Evolutionary conservation across 2,888 invertebrate species (phyloP).

Genomic region (Cephonodes hylas): DNA sequence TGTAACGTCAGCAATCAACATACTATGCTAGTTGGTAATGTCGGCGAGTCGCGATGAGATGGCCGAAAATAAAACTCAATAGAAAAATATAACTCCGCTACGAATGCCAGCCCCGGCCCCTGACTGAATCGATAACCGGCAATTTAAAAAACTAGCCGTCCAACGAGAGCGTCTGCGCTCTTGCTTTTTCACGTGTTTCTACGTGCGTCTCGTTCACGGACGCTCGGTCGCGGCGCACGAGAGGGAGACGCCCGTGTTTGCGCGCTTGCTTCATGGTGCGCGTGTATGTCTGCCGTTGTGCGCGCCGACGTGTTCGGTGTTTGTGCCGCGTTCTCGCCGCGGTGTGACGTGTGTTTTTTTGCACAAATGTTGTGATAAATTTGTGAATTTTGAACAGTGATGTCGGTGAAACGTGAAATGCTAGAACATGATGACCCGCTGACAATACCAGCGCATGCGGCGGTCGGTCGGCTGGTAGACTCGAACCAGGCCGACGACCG

Average conservation of each 20-base stretch:
- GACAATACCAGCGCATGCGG: constrained; percentile 15
- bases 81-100: constrained; percentile 15
- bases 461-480: constrained; percentile 43
- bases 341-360: constrained; percentile 42
- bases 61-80: constrained; percentile 20
- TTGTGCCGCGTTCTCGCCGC: constrained; percentile 45
- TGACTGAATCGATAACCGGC: constrained; percentile 50
- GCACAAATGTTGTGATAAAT: background rate
- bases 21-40: too few relatives aligned
- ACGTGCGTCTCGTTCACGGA: constrained; percentile 36
- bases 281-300: constrained; percentile 71
- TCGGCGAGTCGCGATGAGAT: background rate
- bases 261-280: constrained; percentile 63
- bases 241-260: constrained; percentile 51
- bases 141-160: constrained; percentile 45
- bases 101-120: background rate
- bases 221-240: constrained; percentile 18
- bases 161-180: constrained; percentile 63
- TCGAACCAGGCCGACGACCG: constrained; percentile 70
- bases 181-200: constrained; percentile 65
- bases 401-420: constrained; percentile 17
- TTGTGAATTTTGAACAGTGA: background rate
- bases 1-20: background rate
- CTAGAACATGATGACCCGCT: constrained; percentile 8
- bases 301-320: constrained; percentile 60